Conservation (phyloP, 2,113 vertebrate species). For the Tachuris rubrigastra region DNA sequence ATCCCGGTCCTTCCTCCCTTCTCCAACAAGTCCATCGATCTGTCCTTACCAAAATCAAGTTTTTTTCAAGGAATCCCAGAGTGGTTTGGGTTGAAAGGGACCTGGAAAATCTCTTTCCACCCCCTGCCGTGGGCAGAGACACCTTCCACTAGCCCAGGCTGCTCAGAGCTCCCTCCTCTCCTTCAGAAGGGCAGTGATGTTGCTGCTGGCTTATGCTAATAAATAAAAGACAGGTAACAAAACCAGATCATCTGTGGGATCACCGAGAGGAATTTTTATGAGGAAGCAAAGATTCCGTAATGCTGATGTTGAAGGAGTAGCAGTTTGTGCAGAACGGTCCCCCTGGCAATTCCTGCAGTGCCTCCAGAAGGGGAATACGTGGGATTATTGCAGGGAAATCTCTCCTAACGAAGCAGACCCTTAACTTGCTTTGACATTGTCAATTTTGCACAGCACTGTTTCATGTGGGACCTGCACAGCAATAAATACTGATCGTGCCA, state of each 20-base stretch:
- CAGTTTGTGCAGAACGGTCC: background rate
- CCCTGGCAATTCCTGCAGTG: background rate
- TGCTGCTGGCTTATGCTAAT: background rate
- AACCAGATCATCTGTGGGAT: background rate
- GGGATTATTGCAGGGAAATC: background rate
- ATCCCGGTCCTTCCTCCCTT: background rate
- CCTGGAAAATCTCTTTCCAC: background rate
- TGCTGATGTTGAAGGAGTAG: conserved; percentile 28
- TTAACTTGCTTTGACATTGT: background rate
- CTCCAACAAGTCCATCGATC: background rate
- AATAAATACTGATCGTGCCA: background rate
- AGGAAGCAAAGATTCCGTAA: background rate
- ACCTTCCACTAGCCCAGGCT: background rate
- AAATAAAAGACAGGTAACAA: background rate
- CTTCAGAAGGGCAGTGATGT: background rate
- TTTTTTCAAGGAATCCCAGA: background rate
- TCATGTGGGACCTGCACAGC: background rate
- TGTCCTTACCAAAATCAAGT: background rate
- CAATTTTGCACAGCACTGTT: background rate
- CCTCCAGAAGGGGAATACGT: background rate
- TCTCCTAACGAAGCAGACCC: conserved; percentile 2
- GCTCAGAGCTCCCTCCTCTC: background rate
- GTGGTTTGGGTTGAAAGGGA: background rate
- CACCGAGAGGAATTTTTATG: background rate
- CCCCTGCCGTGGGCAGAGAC: background rate